These are phyloP conservation scores for Scortum barcoo DNA, from an alignment of 2,113 vertebrate species.

Conservation along the genomic window DNA sequence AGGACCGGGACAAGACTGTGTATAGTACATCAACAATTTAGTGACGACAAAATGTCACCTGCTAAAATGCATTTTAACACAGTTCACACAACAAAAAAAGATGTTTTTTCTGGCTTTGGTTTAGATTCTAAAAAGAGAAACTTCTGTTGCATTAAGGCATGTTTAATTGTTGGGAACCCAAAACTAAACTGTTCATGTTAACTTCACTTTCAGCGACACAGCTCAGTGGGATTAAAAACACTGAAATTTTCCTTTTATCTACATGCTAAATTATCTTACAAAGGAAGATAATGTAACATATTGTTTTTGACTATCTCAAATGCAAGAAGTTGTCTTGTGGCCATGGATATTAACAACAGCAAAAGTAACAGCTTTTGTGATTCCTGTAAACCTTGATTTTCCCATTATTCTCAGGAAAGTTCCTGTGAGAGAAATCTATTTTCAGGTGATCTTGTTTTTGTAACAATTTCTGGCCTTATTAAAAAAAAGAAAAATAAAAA, in stretches of 20 bases:
- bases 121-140: background rate
- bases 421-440: background rate
- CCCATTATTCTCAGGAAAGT: no score
- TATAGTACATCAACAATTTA: slow-evolving; percentile 12
- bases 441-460: background rate
- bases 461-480: background rate
- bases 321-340: background rate
- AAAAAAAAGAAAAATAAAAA: slow-evolving; percentile 39
- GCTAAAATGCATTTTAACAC: background rate
- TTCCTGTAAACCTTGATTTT: background rate
- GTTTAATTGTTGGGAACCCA: background rate
- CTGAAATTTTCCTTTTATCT: no score
- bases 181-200: background rate
- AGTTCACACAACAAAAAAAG: background rate
- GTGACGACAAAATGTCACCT: background rate
- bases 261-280: background rate
- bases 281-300: background rate
- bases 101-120: background rate
- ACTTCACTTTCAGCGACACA: background rate
- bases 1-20: slow-evolving; percentile 29
- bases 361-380: background rate
- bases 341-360: background rate
- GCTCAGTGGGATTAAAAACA: no score
- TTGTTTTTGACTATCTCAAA: background rate
- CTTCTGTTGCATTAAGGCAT: background rate